Evolutionary conservation across 2,888 invertebrate genomes (phyloP).

Genomic region (Thumatha senex): DNA sequence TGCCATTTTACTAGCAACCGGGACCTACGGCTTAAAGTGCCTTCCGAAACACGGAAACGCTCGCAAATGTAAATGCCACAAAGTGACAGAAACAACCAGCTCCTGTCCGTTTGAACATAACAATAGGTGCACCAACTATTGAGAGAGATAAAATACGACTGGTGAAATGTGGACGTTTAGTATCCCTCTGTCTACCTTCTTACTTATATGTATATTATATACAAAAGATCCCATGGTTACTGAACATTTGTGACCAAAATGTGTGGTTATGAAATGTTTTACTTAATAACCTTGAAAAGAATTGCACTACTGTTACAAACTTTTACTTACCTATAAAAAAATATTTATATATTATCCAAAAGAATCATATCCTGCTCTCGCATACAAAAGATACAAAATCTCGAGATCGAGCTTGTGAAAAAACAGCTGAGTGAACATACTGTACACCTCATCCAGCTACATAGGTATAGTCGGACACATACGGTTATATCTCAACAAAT

Average conservation of each 20-base stretch:
- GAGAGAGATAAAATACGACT: background rate
- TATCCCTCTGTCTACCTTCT: background rate
- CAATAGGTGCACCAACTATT: too few relatives aligned
- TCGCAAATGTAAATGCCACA: too few relatives aligned
- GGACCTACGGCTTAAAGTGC: too few relatives aligned
- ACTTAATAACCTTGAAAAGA: too few relatives aligned
- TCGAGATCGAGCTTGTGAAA: conserved; percentile 8
- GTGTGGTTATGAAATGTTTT: too few relatives aligned
- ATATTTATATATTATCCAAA: background rate
- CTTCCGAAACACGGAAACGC: too few relatives aligned
- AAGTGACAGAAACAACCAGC: background rate
- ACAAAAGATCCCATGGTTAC: too few relatives aligned
- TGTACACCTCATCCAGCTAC: conserved; percentile 16
- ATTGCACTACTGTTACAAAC: too few relatives aligned
- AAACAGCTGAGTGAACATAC: conserved; percentile 12
- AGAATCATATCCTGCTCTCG: background rate
- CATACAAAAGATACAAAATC: conserved; percentile 5
- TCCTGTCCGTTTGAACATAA: too few relatives aligned
- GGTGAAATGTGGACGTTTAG: background rate
- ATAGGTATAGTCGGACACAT: conserved; percentile 34
- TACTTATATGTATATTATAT: too few relatives aligned
- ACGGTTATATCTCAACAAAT: conserved; percentile 59
- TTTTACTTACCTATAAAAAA: background rate
- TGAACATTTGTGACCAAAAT: too few relatives aligned
- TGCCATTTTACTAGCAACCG: too few relatives aligned